Conservation (phyloP, 2,888 invertebrate genomes). For the Bruchidius siliquastri region DNA sequence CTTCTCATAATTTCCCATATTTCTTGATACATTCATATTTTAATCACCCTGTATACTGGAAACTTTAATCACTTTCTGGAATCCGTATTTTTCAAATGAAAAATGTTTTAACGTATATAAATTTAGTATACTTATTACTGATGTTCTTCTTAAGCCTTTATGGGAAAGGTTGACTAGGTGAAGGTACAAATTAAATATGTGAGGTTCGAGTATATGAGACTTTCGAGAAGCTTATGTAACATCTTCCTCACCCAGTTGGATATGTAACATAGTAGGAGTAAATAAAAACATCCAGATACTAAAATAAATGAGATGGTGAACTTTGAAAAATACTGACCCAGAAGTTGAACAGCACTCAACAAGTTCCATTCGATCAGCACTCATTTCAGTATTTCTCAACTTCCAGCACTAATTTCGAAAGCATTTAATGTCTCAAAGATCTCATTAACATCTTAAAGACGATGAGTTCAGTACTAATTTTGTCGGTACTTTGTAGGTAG, state of each 20-base stretch:
- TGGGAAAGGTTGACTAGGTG: too few relatives aligned
- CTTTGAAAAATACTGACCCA: not conserved
- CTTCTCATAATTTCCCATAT: not conserved
- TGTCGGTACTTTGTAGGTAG: not conserved
- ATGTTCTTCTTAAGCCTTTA: too few relatives aligned
- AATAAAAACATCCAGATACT: not conserved
- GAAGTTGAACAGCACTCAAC: not conserved
- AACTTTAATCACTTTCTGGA: not conserved
- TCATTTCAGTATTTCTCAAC: not conserved
- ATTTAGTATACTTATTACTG: too few relatives aligned
- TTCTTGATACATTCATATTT: not conserved
- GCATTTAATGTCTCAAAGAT: not conserved
- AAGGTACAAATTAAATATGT: too few relatives aligned
- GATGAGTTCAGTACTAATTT: constrained; percentile 3
- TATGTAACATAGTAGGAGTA: too few relatives aligned
- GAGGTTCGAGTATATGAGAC: too few relatives aligned
- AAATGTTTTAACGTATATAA: too few relatives aligned
- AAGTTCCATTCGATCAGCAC: not conserved
- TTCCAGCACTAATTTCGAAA: not conserved
- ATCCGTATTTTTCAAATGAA: not conserved
- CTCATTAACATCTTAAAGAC: not conserved
- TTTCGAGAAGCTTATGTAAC: too few relatives aligned
- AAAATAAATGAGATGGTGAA: not conserved
- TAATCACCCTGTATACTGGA: not conserved
- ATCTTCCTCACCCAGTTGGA: too few relatives aligned